Conservation (phyloP, 2,888 invertebrate genomes). For the Caenorhabditis wallacei region DNA sequence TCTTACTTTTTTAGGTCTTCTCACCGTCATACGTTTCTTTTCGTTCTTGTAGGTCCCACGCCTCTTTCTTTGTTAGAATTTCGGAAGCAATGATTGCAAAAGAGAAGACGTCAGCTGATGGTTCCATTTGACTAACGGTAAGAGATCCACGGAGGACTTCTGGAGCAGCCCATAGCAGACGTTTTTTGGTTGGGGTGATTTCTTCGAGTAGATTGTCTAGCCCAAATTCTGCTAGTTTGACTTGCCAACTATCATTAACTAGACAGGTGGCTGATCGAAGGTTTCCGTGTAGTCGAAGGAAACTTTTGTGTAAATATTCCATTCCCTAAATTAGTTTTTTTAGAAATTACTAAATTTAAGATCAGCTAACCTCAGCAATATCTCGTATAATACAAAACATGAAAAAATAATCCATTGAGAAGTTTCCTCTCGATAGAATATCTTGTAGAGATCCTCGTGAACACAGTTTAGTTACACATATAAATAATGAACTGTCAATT, state of each 20-base stretch:
- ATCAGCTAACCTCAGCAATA: slow-evolving; percentile 56
- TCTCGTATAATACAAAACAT: slow-evolving; percentile 73
- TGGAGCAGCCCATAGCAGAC: slow-evolving; percentile 77
- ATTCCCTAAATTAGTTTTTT: slow-evolving; percentile 63
- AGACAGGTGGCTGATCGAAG: slow-evolving; percentile 73
- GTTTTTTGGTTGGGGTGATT: slow-evolving; percentile 41
- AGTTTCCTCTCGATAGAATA: slow-evolving; percentile 69
- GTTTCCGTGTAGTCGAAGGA: slow-evolving; percentile 72
- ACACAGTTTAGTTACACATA: slow-evolving; percentile 78
- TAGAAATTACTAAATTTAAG: not conserved
- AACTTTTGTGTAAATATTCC: slow-evolving; percentile 68
- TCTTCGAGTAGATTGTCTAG: slow-evolving; percentile 49
- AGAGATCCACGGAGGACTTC: slow-evolving; percentile 72
- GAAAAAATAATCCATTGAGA: slow-evolving; percentile 76
- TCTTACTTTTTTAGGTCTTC: not conserved
- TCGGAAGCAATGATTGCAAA: slow-evolving; percentile 80
- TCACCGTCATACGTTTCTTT: slow-evolving; percentile 69
- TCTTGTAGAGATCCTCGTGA: slow-evolving; percentile 70
- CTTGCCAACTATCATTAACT: slow-evolving; percentile 78
- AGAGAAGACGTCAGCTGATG: slow-evolving; percentile 77
- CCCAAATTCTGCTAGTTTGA: slow-evolving; percentile 60
- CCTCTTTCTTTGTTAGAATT: slow-evolving; percentile 75
- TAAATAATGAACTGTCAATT: slow-evolving; percentile 72
- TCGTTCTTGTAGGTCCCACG: slow-evolving; percentile 75
- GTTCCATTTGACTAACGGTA: slow-evolving; percentile 52